Conservation (phyloP, 2,888 invertebrate genomes). For the Bellardia pandia region DNA sequence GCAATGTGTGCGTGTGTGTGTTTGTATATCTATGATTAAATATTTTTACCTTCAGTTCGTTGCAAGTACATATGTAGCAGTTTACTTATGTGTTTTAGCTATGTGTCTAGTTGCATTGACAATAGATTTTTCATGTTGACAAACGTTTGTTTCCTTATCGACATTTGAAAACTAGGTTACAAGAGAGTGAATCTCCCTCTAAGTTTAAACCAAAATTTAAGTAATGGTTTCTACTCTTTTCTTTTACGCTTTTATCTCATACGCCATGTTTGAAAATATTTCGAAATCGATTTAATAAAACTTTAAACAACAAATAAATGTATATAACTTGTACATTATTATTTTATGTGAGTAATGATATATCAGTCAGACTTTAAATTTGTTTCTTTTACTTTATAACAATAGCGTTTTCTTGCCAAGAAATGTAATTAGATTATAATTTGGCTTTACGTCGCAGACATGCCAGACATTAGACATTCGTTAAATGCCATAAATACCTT, state of each 20-base stretch:
- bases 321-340: too few species aligned
- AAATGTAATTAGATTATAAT: constrained; percentile 37
- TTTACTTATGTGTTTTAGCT: constrained; percentile 16
- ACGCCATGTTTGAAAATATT: background rate
- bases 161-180: constrained; percentile 34
- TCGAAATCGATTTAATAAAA: constrained; percentile 43
- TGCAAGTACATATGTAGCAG: background rate
- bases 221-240: too few species aligned
- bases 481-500: constrained; percentile 3
- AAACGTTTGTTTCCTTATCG: constrained; percentile 54
- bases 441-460: background rate
- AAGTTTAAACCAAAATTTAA: background rate
- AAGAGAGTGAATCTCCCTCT: constrained; percentile 3
- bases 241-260: background rate
- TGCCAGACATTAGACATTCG: background rate
- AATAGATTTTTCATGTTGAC: constrained; percentile 50
- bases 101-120: constrained; percentile 35
- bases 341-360: background rate
- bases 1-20: background rate
- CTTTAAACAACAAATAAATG: background rate
- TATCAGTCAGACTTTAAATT: background rate
- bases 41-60: constrained; percentile 24
- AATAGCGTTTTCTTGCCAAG: background rate
- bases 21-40: constrained; percentile 24
- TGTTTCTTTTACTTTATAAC: background rate